Conservation (phyloP, 92 coral and sea anemone species). For the Porites lobata region DNA sequence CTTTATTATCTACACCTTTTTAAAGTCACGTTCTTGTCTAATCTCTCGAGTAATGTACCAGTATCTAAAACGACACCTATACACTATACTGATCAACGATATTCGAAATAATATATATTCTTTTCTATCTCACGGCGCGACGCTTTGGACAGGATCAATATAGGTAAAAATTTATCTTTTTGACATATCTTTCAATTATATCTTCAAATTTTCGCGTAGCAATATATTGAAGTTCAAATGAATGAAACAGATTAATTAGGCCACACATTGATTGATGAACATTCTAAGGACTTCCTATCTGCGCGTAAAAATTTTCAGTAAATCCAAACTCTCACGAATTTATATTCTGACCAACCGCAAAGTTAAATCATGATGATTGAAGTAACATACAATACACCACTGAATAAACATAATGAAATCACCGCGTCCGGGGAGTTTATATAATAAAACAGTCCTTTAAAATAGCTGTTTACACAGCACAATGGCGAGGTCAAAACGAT, state of each 20-base stretch:
- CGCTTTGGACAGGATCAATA: neutral
- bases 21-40: neutral
- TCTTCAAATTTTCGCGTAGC: neutral
- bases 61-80: neutral
- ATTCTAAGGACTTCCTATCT: neutral
- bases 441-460: neutral
- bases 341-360: neutral
- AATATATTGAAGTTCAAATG: constrained; percentile 13
- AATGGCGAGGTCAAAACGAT: neutral
- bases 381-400: too few relatives aligned
- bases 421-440: neutral
- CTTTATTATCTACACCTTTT: neutral
- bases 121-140: too few relatives aligned
- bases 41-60: neutral
- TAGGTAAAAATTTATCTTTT: constrained; percentile 16
- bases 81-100: neutral
- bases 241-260: neutral
- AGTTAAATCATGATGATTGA: neutral
- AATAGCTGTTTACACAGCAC: neutral
- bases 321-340: neutral
- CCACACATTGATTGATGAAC: neutral
- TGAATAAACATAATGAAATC: too few relatives aligned
- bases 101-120: neutral
- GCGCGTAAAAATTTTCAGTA: neutral
- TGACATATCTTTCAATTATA: constrained; percentile 7